Base-by-base conservation (phyloP, 1,140 invertebrate species). In the Papilio polytes region DNA sequence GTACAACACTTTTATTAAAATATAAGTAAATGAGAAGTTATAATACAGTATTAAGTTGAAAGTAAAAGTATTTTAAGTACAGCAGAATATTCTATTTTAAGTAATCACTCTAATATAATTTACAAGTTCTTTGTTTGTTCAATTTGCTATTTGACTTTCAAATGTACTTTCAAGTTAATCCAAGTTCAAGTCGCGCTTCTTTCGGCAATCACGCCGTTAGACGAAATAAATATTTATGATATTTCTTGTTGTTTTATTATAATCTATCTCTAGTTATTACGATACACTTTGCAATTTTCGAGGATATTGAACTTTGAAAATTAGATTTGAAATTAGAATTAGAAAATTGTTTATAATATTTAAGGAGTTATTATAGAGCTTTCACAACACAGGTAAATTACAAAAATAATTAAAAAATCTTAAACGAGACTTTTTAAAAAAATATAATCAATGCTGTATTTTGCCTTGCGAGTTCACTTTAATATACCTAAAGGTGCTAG, bases 171-270 rank as follows among this genome's bases (percentile, higher is more conserved):
- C 13, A 36, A 70, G 22, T 70, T 70, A 70, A 70, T 70, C 13
- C 63, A 70, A 70, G 63, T 36, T 70, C 63, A 70, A 70, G 63
- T 70, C 22, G n/a, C n/a, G 56, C 56, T 31, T 70, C 26, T 70
- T 70, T 70, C 12, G 13, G 26, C 63, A 70, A 31, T 70, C 63
- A 70, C 63, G 63, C 26, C 26, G 13, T 70, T 70, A 70, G 63
- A 66, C 59, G 59, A 36, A 31, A 70, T 70, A 70, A 70, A 70
- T 70, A 70, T 70, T 70, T 31, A 70, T 70, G 63, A 70, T 31
- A 31, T 31, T 70, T 70, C 22, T 31, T 70, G 12, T 70, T 70
- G 63, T 70, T 70, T 70, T 70, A 70, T 70, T 26, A 70, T 70
- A 70, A 70, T 70, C 63, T 31, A 70, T 31, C 4, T 15, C 15